Percentiles rank a stretch among this genome's conserved stretches.
These are phyloP conservation scores for human DNA, from an alignment of 2,113 vertebrate species.

Conservation along the genomic window GRCh38 chr3:16449001-16449500, in stretches of 20 bases:
- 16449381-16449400: not conserved
- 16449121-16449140: not conserved
- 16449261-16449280: not conserved
- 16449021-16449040: not conserved
- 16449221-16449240: not conserved
- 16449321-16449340: not conserved
- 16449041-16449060: not conserved
- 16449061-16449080: not conserved
- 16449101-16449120: not conserved
- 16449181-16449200: not conserved
- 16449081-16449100: not conserved
- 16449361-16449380: not conserved
- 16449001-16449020: not conserved
- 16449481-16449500: not conserved
- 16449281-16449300: not conserved
- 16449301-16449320: accelerated
- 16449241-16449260: not conserved
- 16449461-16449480: not conserved
- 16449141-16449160: not conserved
- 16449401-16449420: not conserved
- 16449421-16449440: not conserved
- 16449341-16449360: constrained; percentile 50
- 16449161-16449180: not conserved
- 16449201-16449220: not conserved
- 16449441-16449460: not conserved